Evolutionary conservation across 2,113 vertebrate genomes (phyloP), one percentile per base, ranked within the genome.

Genomic region (Aplodontia rufa): DNA sequence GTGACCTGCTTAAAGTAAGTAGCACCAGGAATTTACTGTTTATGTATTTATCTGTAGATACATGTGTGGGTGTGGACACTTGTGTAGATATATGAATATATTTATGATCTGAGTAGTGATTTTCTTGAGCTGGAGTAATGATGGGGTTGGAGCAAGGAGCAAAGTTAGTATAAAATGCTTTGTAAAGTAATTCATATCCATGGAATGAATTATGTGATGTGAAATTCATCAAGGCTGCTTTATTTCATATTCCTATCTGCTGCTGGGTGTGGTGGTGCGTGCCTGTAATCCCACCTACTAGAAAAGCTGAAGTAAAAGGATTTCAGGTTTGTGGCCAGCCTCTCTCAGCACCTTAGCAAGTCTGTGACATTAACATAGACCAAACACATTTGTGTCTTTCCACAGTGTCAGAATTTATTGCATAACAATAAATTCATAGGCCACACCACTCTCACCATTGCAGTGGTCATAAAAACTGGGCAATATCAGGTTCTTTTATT

Each of bases 1-100:
- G 72, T 75, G 28, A 89, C 42, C 66, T 69, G 42, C 45, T 55
- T 74, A 55, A 40, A 79, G 79, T 94, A 95, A 82, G 45, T 90
- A 82, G 22, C 30, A 55, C 30, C 20, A 86, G 37, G 37, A 5
- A 69, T 68, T 92, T 94, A 49, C 42, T 72, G 60, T 81, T 58
- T 66, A 22, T 66, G 2, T 66, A 17, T 91, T 28, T 87, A 58
- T 62, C 11, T 58, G 30, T 93, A 71, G 22, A 47, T 81, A 17
- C 58, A 8, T 79, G 10, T 71, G 3, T 37, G 28, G 71, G 3
- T 82, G 26, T 60, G 5, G 13, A 55, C 53, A 55, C 53, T 14
- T 72, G 10, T 78, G 12, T 69, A 2, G 28, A 14, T 79, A 13
- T 71, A n/a, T 53, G 40, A 37, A 60, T 74, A 16, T 9, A 66